phyloP scores from a whole-genome alignment of 2,888 invertebrate species.

The Argyra leucocephala region DNA sequence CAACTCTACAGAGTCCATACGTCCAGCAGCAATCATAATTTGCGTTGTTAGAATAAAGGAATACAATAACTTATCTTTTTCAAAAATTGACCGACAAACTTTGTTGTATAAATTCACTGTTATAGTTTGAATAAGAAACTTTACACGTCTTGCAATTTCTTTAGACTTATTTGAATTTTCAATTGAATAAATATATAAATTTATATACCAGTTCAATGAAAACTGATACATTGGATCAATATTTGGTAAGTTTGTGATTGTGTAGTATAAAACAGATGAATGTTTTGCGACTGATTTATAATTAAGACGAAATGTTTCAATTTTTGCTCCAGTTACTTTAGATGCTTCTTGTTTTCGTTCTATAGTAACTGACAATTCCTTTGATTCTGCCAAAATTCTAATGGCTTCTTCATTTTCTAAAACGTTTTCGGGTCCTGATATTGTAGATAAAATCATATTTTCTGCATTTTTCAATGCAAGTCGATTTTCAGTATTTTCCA shows the following conservation, averaged over 20 bases:
- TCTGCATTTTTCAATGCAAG: constrained; percentile 75
- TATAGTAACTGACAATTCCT: constrained; percentile 70
- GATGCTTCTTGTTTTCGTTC: constrained; percentile 74
- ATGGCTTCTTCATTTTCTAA: constrained; percentile 86
- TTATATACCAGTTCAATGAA: constrained; percentile 84
- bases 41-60: constrained; percentile 65
- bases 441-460: constrained; percentile 75
- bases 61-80: constrained; percentile 78
- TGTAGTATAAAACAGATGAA: constrained; percentile 80
- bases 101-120: constrained; percentile 75
- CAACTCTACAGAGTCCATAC: constrained; percentile 58
- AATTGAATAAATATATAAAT: constrained; percentile 48
- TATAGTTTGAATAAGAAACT: constrained; percentile 69
- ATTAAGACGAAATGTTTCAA: constrained; percentile 67
- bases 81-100: constrained; percentile 82
- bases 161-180: constrained; percentile 47
- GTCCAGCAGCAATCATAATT: constrained; percentile 52
- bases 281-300: constrained; percentile 81
- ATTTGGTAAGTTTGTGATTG: constrained; percentile 72
- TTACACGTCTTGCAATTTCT: constrained; percentile 63
- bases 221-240: constrained; percentile 95
- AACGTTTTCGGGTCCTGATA: constrained; percentile 75
- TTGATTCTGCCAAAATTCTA: constrained; percentile 76
- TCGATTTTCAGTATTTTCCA: constrained; percentile 70
- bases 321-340: constrained; percentile 70